phyloP scores from a whole-genome alignment of 2,113 vertebrate genomes.

The Crocuta crocuta region DNA sequence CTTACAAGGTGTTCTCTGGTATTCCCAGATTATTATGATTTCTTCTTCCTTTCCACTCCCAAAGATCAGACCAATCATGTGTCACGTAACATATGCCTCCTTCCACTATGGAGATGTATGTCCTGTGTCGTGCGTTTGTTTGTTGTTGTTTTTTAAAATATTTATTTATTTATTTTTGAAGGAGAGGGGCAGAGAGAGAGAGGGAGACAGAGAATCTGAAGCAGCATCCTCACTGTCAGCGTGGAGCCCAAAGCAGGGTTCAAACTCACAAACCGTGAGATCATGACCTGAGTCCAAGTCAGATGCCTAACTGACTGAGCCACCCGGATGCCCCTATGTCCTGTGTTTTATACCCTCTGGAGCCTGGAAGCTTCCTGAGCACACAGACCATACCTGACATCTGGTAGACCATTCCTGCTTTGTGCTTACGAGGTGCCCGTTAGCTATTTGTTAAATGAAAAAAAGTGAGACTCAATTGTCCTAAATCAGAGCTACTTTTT shows the following conservation, averaged over 20 bases:
- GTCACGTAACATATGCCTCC: background rate
- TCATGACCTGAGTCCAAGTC: too few species aligned
- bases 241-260: too few species aligned
- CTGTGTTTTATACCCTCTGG: background rate
- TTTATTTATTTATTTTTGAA: too few species aligned
- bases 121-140: background rate
- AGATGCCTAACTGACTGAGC: too few species aligned
- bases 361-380: background rate
- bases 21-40: background rate
- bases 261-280: too few species aligned
- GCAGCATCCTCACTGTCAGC: too few species aligned
- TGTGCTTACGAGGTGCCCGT: background rate
- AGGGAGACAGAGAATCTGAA: too few species aligned
- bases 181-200: too few species aligned
- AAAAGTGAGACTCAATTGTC: background rate
- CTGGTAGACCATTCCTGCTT: too few species aligned
- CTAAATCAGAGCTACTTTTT: conserved; percentile 14
- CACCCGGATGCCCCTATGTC: too few species aligned
- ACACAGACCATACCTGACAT: accelerated
- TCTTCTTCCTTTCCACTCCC: background rate
- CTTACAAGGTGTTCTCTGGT: background rate
- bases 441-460: background rate
- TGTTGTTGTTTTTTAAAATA: too few species aligned
- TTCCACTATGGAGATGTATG: background rate
- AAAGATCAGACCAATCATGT: background rate